These are phyloP conservation scores for Malurus cyaneus DNA, from an alignment of 2,113 vertebrate genomes.

Conservation along the genomic window DNA sequence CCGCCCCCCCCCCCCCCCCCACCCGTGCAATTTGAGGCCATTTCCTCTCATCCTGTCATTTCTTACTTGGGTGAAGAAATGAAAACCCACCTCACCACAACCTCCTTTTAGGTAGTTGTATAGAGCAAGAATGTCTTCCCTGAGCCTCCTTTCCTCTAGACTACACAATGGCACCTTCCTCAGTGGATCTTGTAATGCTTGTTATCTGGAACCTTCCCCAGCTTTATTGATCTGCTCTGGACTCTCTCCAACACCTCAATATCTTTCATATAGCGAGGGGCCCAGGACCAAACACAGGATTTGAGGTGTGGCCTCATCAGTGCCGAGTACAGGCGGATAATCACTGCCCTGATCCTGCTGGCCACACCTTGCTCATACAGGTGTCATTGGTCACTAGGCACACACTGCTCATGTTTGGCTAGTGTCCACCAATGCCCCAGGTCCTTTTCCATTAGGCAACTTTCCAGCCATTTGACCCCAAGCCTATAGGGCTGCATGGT, in stretches of 20 bases:
- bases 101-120: neutral
- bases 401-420: neutral
- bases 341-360: neutral
- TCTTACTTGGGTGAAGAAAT: neutral
- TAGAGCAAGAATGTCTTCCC: neutral
- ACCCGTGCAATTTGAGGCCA: neutral
- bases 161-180: neutral
- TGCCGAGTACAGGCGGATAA: accelerated
- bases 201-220: neutral
- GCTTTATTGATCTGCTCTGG: neutral
- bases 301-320: neutral
- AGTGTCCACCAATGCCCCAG: neutral
- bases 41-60: neutral
- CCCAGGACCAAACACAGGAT: neutral
- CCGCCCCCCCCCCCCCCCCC: too few relatives aligned
- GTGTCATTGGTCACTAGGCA: neutral
- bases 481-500: neutral
- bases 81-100: neutral
- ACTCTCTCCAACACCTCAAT: neutral
- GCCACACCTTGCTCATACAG: neutral
- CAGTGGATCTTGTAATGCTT: neutral
- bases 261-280: neutral
- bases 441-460: neutral
- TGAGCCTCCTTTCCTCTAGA: neutral
- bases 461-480: neutral